Base-by-base conservation (phyloP, 2,888 invertebrate genomes). In the Microplitis deprimator region DNA sequence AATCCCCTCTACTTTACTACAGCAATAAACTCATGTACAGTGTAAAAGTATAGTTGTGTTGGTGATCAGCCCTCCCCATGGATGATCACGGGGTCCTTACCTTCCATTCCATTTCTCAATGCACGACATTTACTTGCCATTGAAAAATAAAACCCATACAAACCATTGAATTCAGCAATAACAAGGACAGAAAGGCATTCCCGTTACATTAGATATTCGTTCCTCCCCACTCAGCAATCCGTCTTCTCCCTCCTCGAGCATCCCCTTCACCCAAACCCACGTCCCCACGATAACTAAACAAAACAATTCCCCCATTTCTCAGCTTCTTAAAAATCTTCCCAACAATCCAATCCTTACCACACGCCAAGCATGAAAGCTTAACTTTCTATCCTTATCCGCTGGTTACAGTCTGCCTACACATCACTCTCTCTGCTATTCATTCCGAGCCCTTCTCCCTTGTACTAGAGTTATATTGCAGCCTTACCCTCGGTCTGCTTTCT, bases 31-130 rank as follows among this genome's bases (percentile, higher is more conserved):
- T 41, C 10, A 6, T 41, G 41, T 41, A 13, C 13, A 13, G 8
- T 10, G 50, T 50, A 29, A 29, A 29, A 29, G 50, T 3, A 8
- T 50, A 1, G 8, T 3, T 50, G 50, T 13, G 50, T 50, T 50
- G 41, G 64, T 64, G 50, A 71, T 75, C 79, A 71, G 41, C 73
- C 76, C 68, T 62, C 73, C 73, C 75, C 74, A 73, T 64, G 61
- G 71, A 75, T 75, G 69, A 75, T 75, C 75, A 20, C 62, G 39
- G 74, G 39, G 75, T 62, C 60, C 74, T 50, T 60, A 74, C 20
- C 64, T 64, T 75, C 77, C 73, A 72, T 73, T 39, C 70, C 72
- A 67, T 17, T 64, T 73, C 70, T 65, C 68, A 67, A 29, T 10
- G 65, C 60, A 20, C 8, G 38, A 39, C 61, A 38, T 59, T 29